Conservation (phyloP, 2,797 vertebrate genomes). For the Chlorospingus semifuscus region DNA sequence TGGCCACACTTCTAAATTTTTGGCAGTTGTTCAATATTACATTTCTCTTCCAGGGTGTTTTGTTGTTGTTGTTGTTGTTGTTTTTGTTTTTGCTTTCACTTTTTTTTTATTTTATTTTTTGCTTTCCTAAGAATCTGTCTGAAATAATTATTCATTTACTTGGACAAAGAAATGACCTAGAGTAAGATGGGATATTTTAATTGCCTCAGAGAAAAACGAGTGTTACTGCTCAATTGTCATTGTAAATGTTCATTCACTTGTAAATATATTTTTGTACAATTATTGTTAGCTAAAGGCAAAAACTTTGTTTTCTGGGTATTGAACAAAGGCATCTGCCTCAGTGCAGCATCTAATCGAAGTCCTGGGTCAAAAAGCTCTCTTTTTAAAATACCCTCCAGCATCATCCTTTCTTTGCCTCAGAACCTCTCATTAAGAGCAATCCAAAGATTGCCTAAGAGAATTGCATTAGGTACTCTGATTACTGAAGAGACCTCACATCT, state of each 20-base stretch:
- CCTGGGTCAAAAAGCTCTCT: not conserved
- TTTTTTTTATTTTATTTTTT: not conserved
- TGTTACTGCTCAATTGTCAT: not conserved
- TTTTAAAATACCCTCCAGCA: not conserved
- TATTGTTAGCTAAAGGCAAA: not conserved
- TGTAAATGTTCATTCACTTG: slow-evolving; percentile 13
- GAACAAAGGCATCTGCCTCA: not conserved
- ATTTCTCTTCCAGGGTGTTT: not conserved
- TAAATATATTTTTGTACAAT: not conserved
- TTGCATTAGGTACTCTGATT: not conserved
- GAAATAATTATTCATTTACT: not conserved
- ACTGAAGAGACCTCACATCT: not conserved
- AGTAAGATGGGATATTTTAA: slow-evolving; percentile 25
- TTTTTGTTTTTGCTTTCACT: not conserved
- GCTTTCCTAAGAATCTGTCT: not conserved
- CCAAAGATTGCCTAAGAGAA: not conserved
- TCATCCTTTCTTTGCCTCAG: not conserved
- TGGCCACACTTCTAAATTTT: not conserved
- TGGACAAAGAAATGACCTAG: not conserved
- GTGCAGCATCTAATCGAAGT: not conserved
- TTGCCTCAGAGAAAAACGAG: not conserved
- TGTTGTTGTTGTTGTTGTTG: not conserved
- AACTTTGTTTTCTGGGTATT: not conserved
- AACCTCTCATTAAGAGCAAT: not conserved
- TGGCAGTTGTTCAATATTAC: not conserved